Evolutionary conservation across 1,140 invertebrate genomes (phyloP).

Genomic region (Papilio aristodemus): DNA sequence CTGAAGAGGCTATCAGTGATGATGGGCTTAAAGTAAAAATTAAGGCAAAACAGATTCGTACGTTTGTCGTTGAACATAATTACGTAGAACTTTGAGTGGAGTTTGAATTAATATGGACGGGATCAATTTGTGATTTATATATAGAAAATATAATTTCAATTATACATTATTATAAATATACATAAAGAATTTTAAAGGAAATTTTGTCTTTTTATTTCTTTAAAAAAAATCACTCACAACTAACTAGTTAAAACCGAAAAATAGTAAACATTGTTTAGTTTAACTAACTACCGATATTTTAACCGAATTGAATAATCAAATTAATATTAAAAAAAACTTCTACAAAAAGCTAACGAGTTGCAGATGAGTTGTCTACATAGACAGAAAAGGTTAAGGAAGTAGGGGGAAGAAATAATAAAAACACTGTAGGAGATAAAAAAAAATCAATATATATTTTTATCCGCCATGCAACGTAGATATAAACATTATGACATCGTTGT

Average conservation of each 20-base stretch:
- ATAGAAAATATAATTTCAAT: neutral
- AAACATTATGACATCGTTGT: constrained; percentile 80
- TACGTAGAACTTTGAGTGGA: neutral
- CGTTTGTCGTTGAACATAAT: constrained; percentile 54
- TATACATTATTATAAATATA: constrained; percentile 1
- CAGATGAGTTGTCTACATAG: neutral
- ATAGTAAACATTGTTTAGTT: no score
- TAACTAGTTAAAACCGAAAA: neutral
- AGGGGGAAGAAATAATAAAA: neutral
- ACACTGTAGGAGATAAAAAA: neutral
- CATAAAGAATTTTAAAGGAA: neutral
- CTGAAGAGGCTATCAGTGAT: constrained; percentile 28
- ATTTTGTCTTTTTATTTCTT: neutral
- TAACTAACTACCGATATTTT: no score
- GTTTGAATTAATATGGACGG: neutral
- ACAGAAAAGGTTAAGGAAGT: neutral
- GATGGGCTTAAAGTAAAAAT: constrained; percentile 52
- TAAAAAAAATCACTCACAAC: neutral
- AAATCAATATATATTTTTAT: constrained; percentile 48
- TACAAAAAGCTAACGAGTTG: no score
- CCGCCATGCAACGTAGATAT: constrained; percentile 84
- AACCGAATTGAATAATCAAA: no score
- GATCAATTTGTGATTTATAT: neutral
- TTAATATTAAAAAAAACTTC: no score
- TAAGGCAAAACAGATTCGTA: constrained; percentile 62